These are phyloP conservation scores for Thalassaphorura encarpata DNA, from an alignment of 1,140 invertebrate species.

Conservation along the genomic window DNA sequence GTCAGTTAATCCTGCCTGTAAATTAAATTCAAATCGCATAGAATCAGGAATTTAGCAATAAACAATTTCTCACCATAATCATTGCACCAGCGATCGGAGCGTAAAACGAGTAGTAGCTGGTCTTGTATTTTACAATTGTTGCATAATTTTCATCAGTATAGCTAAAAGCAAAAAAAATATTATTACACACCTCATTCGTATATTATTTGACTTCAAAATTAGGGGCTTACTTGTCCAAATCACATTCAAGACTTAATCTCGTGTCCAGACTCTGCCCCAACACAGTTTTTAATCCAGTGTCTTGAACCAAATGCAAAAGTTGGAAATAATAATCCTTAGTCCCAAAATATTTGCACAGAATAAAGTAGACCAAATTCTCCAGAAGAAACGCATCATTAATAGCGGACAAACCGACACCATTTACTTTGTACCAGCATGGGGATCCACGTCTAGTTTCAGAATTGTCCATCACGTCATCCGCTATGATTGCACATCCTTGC, in stretches of 20 bases:
- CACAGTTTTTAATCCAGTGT: neutral
- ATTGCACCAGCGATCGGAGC: conserved; percentile 49
- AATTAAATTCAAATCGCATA: neutral
- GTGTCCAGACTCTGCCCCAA: no score
- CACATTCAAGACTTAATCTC: no score
- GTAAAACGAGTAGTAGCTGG: conserved; percentile 55
- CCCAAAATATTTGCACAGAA: conserved; percentile 67
- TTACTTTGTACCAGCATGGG: conserved; percentile 76
- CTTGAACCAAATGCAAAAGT: neutral
- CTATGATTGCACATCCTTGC: conserved; percentile 74
- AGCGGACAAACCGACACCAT: conserved; percentile 66
- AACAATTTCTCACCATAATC: conserved; percentile 36
- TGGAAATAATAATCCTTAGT: conserved; percentile 40
- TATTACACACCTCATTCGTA: neutral
- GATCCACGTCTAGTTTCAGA: conserved; percentile 72
- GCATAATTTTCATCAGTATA: conserved; percentile 7
- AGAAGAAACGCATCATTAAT: conserved; percentile 80
- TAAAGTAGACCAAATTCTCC: conserved; percentile 61
- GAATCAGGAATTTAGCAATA: neutral
- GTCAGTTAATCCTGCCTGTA: conserved; percentile 31
- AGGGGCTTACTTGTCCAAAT: neutral
- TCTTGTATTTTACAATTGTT: conserved; percentile 54
- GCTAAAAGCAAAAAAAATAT: neutral
- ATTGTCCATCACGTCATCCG: conserved; percentile 87
- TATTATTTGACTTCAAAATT: neutral